phyloP scores from a whole-genome alignment of 1,140 invertebrate genomes.

The Triops longicaudatus region DNA sequence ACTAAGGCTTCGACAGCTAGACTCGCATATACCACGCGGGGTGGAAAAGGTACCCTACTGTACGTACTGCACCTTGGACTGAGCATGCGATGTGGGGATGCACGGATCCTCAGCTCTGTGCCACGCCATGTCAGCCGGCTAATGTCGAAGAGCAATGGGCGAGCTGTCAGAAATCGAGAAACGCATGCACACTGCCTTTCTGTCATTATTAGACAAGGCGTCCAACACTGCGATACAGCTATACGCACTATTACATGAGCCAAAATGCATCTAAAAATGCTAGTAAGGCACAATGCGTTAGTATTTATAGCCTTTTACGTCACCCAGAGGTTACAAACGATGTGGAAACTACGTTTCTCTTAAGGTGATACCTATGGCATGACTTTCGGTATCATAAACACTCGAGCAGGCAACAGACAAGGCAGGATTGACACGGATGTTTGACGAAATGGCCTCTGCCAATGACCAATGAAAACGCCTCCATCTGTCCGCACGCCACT shows the following conservation, averaged over 20 bases:
- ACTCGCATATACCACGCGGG: neutral
- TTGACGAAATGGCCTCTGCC: conserved; percentile 10
- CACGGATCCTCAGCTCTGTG: neutral
- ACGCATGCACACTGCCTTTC: neutral
- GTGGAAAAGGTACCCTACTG: neutral
- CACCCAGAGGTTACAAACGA: conserved; percentile 9
- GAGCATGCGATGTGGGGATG: neutral
- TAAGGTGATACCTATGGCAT: neutral
- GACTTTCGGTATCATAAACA: neutral
- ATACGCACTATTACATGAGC: too few species aligned
- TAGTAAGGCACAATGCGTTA: neutral
- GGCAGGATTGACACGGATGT: neutral
- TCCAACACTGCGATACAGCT: too few species aligned
- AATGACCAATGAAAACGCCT: conserved; percentile 15
- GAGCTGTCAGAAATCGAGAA: conserved; percentile 3
- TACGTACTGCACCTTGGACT: too few species aligned
- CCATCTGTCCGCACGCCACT: conserved; percentile 6
- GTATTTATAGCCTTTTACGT: conserved; percentile 1
- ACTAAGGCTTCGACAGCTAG: neutral
- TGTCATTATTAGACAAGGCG: neutral
- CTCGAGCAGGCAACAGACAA: neutral
- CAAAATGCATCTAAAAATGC: too few species aligned
- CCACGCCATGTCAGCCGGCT: neutral
- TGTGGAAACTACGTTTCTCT: neutral
- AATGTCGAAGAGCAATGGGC: neutral